Evolutionary conservation across 2,888 invertebrate species (phyloP).

Genomic region (Thera britannica): DNA sequence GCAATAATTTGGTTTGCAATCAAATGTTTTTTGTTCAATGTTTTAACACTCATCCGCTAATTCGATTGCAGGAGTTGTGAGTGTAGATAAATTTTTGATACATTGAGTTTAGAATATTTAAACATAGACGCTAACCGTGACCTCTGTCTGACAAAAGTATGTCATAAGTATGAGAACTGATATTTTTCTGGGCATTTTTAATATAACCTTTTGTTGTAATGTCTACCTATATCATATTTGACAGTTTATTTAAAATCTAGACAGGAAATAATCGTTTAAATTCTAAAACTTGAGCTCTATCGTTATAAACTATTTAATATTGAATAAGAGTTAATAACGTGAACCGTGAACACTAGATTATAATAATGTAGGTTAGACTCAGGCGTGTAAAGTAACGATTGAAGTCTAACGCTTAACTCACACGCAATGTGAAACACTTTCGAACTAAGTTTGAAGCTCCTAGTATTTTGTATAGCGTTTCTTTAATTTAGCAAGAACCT

Average conservation of each 20-base stretch:
- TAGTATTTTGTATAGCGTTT: not conserved
- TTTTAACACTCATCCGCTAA: not conserved
- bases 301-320: conserved; percentile 6
- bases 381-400: conserved; percentile 51
- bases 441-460: not conserved
- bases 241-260: not conserved
- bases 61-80: not conserved
- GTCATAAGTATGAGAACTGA: not conserved
- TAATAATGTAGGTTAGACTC: conserved; percentile 30
- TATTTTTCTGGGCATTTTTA: not conserved
- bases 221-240: conserved; percentile 3
- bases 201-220: not conserved
- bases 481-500: no score
- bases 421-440: conserved; percentile 49
- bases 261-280: conserved; percentile 7
- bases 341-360: conserved; percentile 50
- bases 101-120: not conserved
- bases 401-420: conserved; percentile 43
- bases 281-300: conserved; percentile 5
- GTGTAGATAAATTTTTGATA: not conserved
- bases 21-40: not conserved
- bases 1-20: not conserved
- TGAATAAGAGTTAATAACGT: conserved; percentile 37
- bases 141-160: not conserved
- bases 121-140: not conserved